A percentile compares a stretch with the other conserved stretches of the same genome.
Evolutionary conservation across 2,113 vertebrate species (phyloP).

Genomic region (Gorsachius goisagi): DNA sequence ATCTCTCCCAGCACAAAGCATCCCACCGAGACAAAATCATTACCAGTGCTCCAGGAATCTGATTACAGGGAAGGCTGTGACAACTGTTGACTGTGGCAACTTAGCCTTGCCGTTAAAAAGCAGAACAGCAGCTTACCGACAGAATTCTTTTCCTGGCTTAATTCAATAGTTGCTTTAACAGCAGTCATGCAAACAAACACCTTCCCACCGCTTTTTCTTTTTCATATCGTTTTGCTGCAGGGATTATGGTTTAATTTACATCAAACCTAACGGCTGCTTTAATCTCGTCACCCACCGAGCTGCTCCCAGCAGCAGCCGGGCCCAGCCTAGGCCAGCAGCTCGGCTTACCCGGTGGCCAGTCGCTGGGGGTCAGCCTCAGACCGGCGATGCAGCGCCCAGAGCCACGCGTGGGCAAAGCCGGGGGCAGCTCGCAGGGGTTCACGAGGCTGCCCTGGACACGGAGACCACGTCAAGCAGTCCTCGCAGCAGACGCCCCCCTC

Average conservation of each 20-base stretch:
- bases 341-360: not conserved
- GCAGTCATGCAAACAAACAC: not conserved
- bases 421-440: too few relatives aligned
- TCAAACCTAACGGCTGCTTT: accelerated
- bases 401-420: not conserved
- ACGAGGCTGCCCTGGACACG: not conserved
- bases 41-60: not conserved
- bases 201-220: not conserved
- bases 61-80: not conserved
- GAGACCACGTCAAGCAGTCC: not conserved
- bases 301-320: not conserved
- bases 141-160: not conserved
- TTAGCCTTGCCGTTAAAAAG: not conserved
- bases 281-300: too few relatives aligned
- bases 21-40: not conserved
- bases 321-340: not conserved
- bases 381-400: not conserved
- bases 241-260: not conserved
- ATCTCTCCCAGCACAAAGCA: not conserved
- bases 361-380: constrained; percentile 71
- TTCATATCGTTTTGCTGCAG: not conserved
- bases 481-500: not conserved
- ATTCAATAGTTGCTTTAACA: not conserved
- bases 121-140: not conserved
- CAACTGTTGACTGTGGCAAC: not conserved